Evolutionary conservation across 2,113 vertebrate species (phyloP), one percentile per base, ranked within the genome.

Genomic region (Rhabdomys dilectus): DNA sequence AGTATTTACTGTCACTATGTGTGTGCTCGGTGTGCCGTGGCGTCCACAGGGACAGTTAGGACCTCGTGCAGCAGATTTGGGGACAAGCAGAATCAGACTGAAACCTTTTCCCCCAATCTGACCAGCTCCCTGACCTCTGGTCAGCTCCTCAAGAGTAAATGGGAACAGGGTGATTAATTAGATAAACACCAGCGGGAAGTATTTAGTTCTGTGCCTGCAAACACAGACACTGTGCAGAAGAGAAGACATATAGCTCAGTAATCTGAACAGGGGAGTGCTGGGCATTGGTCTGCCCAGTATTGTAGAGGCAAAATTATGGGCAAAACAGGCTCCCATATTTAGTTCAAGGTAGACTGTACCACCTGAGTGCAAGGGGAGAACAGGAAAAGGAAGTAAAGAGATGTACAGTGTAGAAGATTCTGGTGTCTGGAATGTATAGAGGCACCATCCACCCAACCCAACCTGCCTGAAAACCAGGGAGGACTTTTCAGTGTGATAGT

Each of bases 1-100:
- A 4, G 39, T 4, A 6, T 36, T 42, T 29, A 16, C 15, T 3
- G 1, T 29, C 7, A 6, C 34, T 39, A 22, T 39, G 15, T 5
- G 51, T 73, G 51, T 31, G n/a, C 51, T n/a, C 36, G 4, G 56
- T 19, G 42, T 80, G 34, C 45, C 12, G 3, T 22, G 75, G 56
- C 4, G 16, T 45, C 21, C 7, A 8, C 16, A 19, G 39, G 66
- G n/a, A 36, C 6, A 29, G 36, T 56, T 24, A 80, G 76, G 66
- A 26, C 36, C 70, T 9, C 3, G 36, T 3, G 0, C 1, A 10
- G 42, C 5, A 36, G 84, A 70, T 34, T 60, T 56, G 3, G 22
- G 19, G 36, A 29, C 26, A n/a, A 53, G 36, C 39, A 8, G 70
- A 31, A 4, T 62, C 66, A 48, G 76, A 3, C 8, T 64, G 81